Conservation (phyloP, 2,797 vertebrate genomes). For the Tenualosa thibaudeaui region DNA sequence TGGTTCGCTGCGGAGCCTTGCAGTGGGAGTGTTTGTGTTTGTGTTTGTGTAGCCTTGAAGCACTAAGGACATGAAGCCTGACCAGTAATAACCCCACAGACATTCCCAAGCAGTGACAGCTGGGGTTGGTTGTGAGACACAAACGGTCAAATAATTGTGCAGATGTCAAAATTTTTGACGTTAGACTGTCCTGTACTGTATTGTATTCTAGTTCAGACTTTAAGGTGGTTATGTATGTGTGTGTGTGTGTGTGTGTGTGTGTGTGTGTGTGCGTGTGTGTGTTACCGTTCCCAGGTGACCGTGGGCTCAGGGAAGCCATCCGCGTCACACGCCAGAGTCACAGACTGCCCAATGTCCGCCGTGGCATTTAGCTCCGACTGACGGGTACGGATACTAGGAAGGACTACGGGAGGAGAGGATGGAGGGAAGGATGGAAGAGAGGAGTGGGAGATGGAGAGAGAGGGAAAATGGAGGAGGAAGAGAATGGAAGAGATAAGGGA, state of each 20-base stretch:
- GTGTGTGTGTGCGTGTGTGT: background rate
- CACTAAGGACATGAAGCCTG: no score
- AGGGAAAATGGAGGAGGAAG: background rate
- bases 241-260: slow-evolving; percentile 15
- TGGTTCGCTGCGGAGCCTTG: background rate
- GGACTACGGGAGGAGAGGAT: slow-evolving; percentile 72
- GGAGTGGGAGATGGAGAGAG: background rate
- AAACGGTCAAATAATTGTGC: no score
- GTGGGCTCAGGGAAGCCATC: slow-evolving; percentile 94
- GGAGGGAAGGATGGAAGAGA: background rate
- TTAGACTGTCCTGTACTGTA: no score
- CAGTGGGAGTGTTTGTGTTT: background rate
- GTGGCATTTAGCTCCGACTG: slow-evolving; percentile 91
- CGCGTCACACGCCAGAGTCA: slow-evolving; percentile 87
- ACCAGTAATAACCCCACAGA: no score
- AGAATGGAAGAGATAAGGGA: background rate
- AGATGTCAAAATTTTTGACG: no score
- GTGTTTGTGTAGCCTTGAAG: background rate
- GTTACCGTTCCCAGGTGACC: slow-evolving; percentile 91
- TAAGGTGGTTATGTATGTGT: background rate
- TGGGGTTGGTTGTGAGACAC: background rate
- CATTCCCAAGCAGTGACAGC: background rate
- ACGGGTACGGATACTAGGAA: slow-evolving; percentile 87
- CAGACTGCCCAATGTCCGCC: slow-evolving; percentile 82
- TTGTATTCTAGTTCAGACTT: background rate